phyloP scores from a whole-genome alignment of 2,113 vertebrate genomes.

The Choloepus hoffmanni region DNA sequence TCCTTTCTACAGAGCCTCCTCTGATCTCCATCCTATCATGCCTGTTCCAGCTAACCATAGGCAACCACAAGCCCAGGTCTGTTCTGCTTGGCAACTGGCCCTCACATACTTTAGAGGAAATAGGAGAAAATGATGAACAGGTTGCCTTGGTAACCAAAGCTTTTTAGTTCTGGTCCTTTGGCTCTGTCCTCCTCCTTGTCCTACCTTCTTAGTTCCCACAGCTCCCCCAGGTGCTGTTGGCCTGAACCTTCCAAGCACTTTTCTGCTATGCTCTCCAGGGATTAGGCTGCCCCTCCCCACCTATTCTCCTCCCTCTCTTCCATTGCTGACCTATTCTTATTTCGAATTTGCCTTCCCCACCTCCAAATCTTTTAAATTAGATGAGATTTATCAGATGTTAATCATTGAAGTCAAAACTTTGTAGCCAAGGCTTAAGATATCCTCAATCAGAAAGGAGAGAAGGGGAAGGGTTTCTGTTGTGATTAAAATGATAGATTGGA shows the following conservation, averaged over 20 bases:
- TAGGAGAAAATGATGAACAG: neutral
- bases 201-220: neutral
- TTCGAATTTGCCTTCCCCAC: neutral
- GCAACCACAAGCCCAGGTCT: neutral
- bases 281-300: neutral
- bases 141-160: neutral
- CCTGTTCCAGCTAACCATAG: neutral
- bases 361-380: neutral
- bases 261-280: neutral
- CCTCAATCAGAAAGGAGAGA: neutral
- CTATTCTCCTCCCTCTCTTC: neutral
- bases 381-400: conserved; percentile 23
- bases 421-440: neutral
- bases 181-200: neutral
- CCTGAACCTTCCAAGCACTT: neutral
- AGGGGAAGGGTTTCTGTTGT: neutral
- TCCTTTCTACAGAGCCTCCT: conserved; percentile 2
- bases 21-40: neutral
- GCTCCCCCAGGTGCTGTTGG: neutral
- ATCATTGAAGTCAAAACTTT: conserved; percentile 13
- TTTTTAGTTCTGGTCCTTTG: neutral
- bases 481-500: neutral
- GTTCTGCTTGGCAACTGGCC: neutral
- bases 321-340: neutral
- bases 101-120: neutral